phyloP scores from a whole-genome alignment of 2,113 vertebrate genomes.

The Empidonax alnorum region DNA sequence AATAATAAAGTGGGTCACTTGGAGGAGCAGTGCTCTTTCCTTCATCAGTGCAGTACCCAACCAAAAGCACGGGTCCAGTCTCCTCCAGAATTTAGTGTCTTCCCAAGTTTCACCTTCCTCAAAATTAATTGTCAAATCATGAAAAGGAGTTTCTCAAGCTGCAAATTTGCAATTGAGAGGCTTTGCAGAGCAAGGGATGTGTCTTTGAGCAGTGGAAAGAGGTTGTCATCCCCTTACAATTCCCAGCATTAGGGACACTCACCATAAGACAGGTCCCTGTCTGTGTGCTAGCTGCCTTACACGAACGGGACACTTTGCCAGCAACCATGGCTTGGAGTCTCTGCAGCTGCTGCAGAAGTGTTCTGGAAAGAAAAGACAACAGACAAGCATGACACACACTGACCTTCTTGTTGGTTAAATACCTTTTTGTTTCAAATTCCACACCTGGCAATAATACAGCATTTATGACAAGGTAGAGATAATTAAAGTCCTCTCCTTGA shows the following conservation, averaged over 20 bases:
- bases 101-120: neutral
- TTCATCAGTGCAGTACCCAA: neutral
- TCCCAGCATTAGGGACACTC: slow-evolving; percentile 9
- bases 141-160: neutral
- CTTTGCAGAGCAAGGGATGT: neutral
- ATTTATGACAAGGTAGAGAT: neutral
- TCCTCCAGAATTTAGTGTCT: neutral
- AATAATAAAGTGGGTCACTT: neutral
- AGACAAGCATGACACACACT: neutral
- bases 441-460: neutral
- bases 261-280: slow-evolving; percentile 98
- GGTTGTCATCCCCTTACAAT: neutral
- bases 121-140: neutral
- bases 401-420: neutral
- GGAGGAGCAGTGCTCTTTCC: neutral
- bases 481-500: neutral
- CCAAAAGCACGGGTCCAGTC: neutral
- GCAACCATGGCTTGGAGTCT: slow-evolving; percentile 91
- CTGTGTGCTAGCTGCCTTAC: slow-evolving; percentile 90
- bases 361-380: slow-evolving; percentile 76
- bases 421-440: neutral
- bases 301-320: slow-evolving; percentile 91
- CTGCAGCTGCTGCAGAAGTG: slow-evolving; percentile 95
- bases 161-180: neutral
- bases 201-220: neutral